A percentile compares a stretch with the other conserved stretches of the same genome.
These are phyloP conservation scores for Drosophila neoperkinsi DNA, from an alignment of 2,888 invertebrate genomes.

Conservation along the genomic window DNA sequence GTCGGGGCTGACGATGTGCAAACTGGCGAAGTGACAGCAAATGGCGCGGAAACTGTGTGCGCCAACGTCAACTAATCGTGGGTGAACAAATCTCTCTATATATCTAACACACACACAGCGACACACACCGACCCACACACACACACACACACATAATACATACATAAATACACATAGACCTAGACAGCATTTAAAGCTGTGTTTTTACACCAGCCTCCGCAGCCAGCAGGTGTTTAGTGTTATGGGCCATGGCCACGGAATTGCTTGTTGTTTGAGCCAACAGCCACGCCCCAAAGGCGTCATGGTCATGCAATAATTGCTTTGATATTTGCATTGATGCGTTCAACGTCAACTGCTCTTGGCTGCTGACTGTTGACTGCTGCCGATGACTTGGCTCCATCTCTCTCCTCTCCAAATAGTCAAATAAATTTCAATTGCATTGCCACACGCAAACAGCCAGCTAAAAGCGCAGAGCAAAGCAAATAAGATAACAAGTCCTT, in stretches of 20 bases:
- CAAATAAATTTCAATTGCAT: conserved; percentile 32
- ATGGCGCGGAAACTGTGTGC: conserved; percentile 82
- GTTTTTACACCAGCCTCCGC: conserved; percentile 2
- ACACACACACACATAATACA: conserved; percentile 18
- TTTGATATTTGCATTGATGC: conserved; percentile 69
- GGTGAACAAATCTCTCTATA: conserved; percentile 74
- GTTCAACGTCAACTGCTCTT: conserved; percentile 21
- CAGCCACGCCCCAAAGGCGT: background rate
- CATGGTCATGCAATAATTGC: conserved; percentile 58
- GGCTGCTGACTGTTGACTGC: conserved; percentile 5
- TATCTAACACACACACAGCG: conserved; percentile 16
- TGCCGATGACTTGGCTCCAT: conserved; percentile 31
- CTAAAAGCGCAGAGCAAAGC: too few species aligned
- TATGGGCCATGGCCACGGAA: conserved; percentile 30
- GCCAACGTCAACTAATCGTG: conserved; percentile 79
- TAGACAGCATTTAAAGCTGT: conserved; percentile 6
- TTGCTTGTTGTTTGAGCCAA: conserved; percentile 44
- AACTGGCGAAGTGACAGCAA: conserved; percentile 83
- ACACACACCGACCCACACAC: conserved; percentile 8
- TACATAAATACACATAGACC: conserved; percentile 16
- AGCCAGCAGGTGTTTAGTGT: conserved; percentile 42
- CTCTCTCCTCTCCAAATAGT: conserved; percentile 4
- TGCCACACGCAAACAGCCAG: background rate
- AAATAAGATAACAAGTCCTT: background rate
- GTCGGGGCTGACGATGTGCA: conserved; percentile 80